A percentile compares a stretch with the other conserved stretches of the same genome.
Conservation (phyloP, 2,113 vertebrate species). For the Erythrocercus mccallii region DNA sequence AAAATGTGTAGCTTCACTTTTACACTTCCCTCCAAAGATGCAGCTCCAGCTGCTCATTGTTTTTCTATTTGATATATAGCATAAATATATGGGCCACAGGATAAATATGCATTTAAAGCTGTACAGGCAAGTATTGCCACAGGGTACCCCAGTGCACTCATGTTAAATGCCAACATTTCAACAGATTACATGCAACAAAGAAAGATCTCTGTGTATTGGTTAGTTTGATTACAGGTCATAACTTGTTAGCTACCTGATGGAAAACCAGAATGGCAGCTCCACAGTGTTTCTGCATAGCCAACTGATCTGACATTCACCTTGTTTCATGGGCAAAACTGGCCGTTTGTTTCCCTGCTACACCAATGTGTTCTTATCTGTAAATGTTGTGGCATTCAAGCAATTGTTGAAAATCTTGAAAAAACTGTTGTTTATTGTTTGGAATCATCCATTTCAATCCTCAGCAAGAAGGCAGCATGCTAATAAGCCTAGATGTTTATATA, state of each 20-base stretch:
- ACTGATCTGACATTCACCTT: neutral
- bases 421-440: neutral
- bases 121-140: constrained; percentile 9
- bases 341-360: neutral
- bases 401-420: neutral
- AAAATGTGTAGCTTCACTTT: neutral
- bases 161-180: neutral
- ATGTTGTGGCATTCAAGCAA: neutral
- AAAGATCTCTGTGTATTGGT: neutral
- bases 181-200: neutral
- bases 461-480: neutral
- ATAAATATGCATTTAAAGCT: neutral
- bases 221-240: neutral
- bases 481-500: neutral
- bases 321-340: neutral
- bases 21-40: neutral
- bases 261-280: neutral
- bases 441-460: neutral
- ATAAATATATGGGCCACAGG: neutral
- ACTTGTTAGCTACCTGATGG: neutral
- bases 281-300: neutral
- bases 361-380: neutral
- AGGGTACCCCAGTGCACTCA: neutral
- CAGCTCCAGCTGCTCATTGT: neutral
- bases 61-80: neutral